phyloP scores from a whole-genome alignment of 2,888 invertebrate genomes.

The Calliopum simillimum region DNA sequence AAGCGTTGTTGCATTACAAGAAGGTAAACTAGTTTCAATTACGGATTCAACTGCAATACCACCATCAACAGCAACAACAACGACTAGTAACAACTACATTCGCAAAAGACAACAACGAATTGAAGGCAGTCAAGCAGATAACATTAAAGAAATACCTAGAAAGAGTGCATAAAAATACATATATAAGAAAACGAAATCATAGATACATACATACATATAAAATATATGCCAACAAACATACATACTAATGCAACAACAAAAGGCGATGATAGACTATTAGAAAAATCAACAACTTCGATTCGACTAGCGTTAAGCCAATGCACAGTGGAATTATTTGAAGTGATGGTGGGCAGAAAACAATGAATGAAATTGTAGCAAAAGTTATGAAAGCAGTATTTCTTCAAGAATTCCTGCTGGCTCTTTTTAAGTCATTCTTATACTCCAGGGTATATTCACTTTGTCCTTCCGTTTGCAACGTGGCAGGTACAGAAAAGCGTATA shows the following conservation, averaged over 20 bases:
- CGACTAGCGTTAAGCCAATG: too few species aligned
- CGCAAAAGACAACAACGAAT: background rate
- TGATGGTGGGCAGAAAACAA: too few species aligned
- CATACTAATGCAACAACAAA: slow-evolving; percentile 1
- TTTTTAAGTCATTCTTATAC: too few species aligned
- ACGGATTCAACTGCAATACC: slow-evolving; percentile 33
- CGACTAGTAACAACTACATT: background rate
- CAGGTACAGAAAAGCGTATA: too few species aligned
- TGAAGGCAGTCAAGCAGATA: slow-evolving; percentile 34
- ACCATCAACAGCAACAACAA: slow-evolving; percentile 6
- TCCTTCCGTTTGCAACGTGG: too few species aligned
- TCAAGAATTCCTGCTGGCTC: too few species aligned
- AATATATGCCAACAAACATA: background rate
- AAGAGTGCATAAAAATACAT: background rate
- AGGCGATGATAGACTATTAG: background rate
- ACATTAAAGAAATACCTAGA: slow-evolving; percentile 17
- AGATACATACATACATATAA: background rate
- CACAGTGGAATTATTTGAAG: too few species aligned
- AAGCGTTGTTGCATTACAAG: slow-evolving; percentile 29
- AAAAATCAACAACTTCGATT: too few species aligned
- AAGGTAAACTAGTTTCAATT: slow-evolving; percentile 38
- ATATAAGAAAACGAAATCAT: background rate
- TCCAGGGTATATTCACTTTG: too few species aligned
- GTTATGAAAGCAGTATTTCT: too few species aligned
- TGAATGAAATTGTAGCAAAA: too few species aligned